These are phyloP conservation scores for Tenualosa ilisha DNA, from an alignment of 2,797 vertebrate genomes.

Conservation along the genomic window DNA sequence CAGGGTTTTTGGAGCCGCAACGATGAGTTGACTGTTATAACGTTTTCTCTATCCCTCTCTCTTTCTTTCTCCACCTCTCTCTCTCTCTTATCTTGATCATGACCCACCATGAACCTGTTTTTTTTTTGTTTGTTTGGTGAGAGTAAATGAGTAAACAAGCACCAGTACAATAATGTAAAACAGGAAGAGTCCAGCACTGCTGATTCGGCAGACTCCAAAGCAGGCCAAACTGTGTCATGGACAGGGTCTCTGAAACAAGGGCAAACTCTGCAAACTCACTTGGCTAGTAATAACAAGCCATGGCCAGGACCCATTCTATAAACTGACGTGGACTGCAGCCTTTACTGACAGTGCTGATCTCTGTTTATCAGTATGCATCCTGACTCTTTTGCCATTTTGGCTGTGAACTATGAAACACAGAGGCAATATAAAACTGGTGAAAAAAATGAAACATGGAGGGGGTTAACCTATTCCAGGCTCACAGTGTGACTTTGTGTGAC, in stretches of 20 bases:
- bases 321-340: not conserved
- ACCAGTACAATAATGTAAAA: not conserved
- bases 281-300: not conserved
- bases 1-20: slow-evolving; percentile 3
- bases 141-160: not conserved
- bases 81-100: not conserved
- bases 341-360: not conserved
- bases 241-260: not conserved
- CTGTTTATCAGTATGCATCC: not conserved
- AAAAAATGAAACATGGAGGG: not conserved
- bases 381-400: not conserved
- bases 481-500: not conserved
- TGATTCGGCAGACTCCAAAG: not conserved
- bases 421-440: not conserved
- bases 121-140: not conserved
- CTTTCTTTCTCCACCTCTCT: not conserved
- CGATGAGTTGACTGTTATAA: not conserved
- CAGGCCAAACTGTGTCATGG: not conserved
- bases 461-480: not conserved
- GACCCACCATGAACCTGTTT: not conserved
- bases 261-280: not conserved
- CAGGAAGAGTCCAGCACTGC: not conserved
- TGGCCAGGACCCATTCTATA: not conserved
- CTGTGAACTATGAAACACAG: not conserved
- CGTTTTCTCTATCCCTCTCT: not conserved